Conservation (phyloP, 1,140 invertebrate species). For the Teleopsis dalmanni region DNA sequence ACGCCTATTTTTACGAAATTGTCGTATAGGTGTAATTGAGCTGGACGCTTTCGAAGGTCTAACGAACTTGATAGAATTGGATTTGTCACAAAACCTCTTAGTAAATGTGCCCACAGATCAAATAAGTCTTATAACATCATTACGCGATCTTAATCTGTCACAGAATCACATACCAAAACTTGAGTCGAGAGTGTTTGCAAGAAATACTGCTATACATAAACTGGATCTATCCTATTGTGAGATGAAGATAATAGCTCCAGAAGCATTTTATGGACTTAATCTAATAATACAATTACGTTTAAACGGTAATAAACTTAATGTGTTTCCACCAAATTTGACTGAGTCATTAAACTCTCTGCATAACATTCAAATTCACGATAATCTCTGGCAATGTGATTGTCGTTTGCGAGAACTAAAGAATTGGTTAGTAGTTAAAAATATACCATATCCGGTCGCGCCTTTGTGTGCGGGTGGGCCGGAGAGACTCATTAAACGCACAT, state of each 20-base stretch:
- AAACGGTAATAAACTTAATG: slow-evolving; percentile 70
- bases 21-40: slow-evolving; percentile 78
- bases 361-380: slow-evolving; percentile 80
- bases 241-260: slow-evolving; percentile 63
- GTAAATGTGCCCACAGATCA: slow-evolving; percentile 68
- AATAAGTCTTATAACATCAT: slow-evolving; percentile 66
- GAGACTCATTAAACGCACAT: slow-evolving; percentile 58
- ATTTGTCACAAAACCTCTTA: slow-evolving; percentile 75
- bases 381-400: slow-evolving; percentile 88
- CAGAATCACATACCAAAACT: slow-evolving; percentile 76
- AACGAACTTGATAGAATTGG: slow-evolving; percentile 81
- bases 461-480: slow-evolving; percentile 62
- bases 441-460: slow-evolving; percentile 70
- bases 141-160: slow-evolving; percentile 70
- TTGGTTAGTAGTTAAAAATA: slow-evolving; percentile 75
- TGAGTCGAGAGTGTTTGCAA: slow-evolving; percentile 64
- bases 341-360: slow-evolving; percentile 65
- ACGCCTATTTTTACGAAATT: slow-evolving; percentile 71
- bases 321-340: slow-evolving; percentile 62
- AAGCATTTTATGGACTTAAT: slow-evolving; percentile 73
- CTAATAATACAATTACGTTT: slow-evolving; percentile 72
- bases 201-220: slow-evolving; percentile 68
- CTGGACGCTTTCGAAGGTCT: slow-evolving; percentile 70
- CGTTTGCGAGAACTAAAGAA: slow-evolving; percentile 70
- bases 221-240: slow-evolving; percentile 77